phyloP scores from a whole-genome alignment of 2,113 vertebrate species.

The Vimba vimba region DNA sequence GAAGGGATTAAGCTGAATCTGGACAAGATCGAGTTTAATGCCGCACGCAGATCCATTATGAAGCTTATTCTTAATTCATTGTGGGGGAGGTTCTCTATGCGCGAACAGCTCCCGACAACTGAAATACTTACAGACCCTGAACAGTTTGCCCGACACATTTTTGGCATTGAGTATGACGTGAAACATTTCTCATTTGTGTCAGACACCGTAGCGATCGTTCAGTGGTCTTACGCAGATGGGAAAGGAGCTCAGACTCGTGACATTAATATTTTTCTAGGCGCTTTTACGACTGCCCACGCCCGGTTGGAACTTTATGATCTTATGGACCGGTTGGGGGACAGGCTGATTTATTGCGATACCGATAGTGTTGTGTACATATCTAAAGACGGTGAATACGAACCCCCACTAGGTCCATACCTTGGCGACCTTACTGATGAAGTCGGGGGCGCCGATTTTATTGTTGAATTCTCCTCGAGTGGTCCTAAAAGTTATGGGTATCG shows the following conservation, averaged over 20 bases:
- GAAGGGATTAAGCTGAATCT: no score
- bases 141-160: not conserved
- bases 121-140: not conserved
- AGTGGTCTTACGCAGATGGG: not conserved
- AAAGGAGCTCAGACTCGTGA: not conserved
- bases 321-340: not conserved
- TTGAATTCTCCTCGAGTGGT: not conserved
- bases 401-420: not conserved
- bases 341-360: constrained; percentile 5
- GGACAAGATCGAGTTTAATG: no score
- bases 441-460: rapidly evolving
- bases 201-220: not conserved
- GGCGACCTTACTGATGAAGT: not conserved
- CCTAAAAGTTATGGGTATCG: constrained; percentile 16
- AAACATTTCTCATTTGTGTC: no score
- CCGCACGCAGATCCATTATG: not conserved
- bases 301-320: not conserved
- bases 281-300: not conserved
- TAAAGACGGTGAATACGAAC: not conserved
- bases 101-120: not conserved
- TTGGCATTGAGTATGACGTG: no score
- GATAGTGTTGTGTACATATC: not conserved
- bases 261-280: not conserved
- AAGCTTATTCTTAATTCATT: not conserved
- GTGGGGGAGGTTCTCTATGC: not conserved